Percentiles rank a stretch among this genome's conserved stretches.
These are phyloP conservation scores for Thaleichthys pacificus DNA, from an alignment of 2,797 vertebrate genomes.

Conservation along the genomic window DNA sequence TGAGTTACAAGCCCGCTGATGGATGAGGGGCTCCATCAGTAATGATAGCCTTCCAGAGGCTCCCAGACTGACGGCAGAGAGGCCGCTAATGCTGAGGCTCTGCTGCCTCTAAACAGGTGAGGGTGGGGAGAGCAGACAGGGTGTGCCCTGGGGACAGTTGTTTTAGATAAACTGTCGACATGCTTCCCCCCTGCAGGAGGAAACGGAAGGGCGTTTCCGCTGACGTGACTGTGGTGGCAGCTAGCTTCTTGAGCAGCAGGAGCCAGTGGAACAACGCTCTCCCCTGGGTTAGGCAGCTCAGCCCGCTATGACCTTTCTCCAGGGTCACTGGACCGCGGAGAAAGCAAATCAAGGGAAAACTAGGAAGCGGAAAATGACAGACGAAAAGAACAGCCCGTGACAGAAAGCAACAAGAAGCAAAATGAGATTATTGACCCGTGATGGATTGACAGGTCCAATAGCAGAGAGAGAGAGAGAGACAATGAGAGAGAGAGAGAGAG, in stretches of 20 bases:
- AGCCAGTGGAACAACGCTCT: constrained; percentile 4
- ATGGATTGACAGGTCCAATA: constrained; percentile 44
- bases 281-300: background rate
- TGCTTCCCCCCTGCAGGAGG: constrained; percentile 34
- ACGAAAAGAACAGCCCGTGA: constrained; percentile 43
- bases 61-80: constrained; percentile 46
- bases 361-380: constrained; percentile 49
- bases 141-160: constrained; percentile 18
- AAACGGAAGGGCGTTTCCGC: constrained; percentile 34
- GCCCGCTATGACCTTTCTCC: constrained; percentile 26
- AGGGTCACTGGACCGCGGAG: constrained; percentile 43
- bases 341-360: constrained; percentile 54
- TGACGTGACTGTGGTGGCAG: constrained; percentile 25
- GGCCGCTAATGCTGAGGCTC: constrained; percentile 53
- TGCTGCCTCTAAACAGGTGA: constrained; percentile 59
- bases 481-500: too few relatives aligned
- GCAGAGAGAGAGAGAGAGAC: too few relatives aligned
- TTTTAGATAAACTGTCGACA: constrained; percentile 39
- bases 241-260: constrained; percentile 34
- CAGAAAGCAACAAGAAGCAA: constrained; percentile 32
- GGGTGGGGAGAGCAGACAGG: constrained; percentile 6
- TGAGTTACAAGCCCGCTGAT: constrained; percentile 66
- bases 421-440: constrained; percentile 42
- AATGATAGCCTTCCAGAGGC: constrained; percentile 72
- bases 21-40: constrained; percentile 68